Evolutionary conservation across 2,888 invertebrate genomes (phyloP).

Genomic region (Anorthoa munda): DNA sequence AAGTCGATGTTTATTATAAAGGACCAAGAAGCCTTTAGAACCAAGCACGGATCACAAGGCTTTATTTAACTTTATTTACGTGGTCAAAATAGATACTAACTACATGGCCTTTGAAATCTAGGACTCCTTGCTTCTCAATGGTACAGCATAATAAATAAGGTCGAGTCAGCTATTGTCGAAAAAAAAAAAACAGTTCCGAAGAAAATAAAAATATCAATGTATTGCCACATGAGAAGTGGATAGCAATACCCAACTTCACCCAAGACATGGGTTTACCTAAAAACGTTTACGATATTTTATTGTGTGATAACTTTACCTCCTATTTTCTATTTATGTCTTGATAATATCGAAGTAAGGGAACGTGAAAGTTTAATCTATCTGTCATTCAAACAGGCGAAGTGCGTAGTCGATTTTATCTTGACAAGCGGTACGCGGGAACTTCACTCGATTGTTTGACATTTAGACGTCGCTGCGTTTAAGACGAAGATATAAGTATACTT

Average conservation of each 20-base stretch:
- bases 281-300: constrained; percentile 22
- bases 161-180: constrained; percentile 47
- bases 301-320: constrained; percentile 28
- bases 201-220: constrained; percentile 50
- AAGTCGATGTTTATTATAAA: constrained; percentile 6
- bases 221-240: constrained; percentile 29
- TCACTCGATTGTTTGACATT: constrained; percentile 72
- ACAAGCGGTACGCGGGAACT: constrained; percentile 70
- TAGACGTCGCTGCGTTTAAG: constrained; percentile 56
- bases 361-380: constrained; percentile 73
- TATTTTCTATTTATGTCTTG: constrained; percentile 49
- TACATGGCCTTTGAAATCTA: constrained; percentile 35
- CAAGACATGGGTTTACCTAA: constrained; percentile 20
- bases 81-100: constrained; percentile 36
- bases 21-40: no score
- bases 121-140: constrained; percentile 29
- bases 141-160: constrained; percentile 56
- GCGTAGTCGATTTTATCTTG: constrained; percentile 73
- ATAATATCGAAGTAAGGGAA: constrained; percentile 57
- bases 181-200: constrained; percentile 43
- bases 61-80: constrained; percentile 43
- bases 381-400: constrained; percentile 68
- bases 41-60: constrained; percentile 41
- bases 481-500: constrained; percentile 53
- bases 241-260: neutral